Evolutionary conservation across 2,888 invertebrate genomes (phyloP), one percentile per base, ranked within the genome.

Genomic region (Octodonta nipae): DNA sequence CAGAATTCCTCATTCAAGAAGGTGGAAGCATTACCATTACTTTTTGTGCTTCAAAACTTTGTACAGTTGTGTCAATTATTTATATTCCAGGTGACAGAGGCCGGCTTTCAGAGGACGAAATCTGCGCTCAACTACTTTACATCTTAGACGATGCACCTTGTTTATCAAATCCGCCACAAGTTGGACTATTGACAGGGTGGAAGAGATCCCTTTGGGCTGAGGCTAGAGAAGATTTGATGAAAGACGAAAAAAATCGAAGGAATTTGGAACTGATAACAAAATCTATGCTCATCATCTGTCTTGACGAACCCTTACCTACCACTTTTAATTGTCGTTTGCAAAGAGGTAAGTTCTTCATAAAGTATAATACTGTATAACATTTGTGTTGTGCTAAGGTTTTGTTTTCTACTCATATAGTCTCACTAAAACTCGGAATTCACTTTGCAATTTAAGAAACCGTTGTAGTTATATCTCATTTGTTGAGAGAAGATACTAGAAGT

Each of bases 171-270:
- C 74, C 78, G 2, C 67, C 75, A 7, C 75, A 79, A 13, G 67
- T 93, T 5, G 92, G 92, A 0, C 68, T 93, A n/a, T 70, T 93
- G 16, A 92, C 92, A 0, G 73, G 85, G 11, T 79, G 82, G 56
- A 74, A 78, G 37, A 64, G 93, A 40, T 72, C 80, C 30, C 64
- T 73, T 35, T 93, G 93, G 92, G 88, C 85, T 0, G 71, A 69
- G 47, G 78, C 81, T 20, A 70, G 85, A 39, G 75, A 78, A 47
- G 64, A 73, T 30, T 47, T 69, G 11, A 43, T 46, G 38, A 65
- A 58, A 76, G 87, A 87, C 46, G 80, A 82, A 32, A 69, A 68
- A 41, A 96, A 96, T 64, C 71, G 75, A 33, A 71, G 76, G 47
- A 87, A 85, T 51, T 59, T 96, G 47, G 81, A 87, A 51, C 66